A percentile compares a stretch with the other conserved stretches of the same genome.
These are phyloP conservation scores for Pachypanchax playfairii DNA, from an alignment of 2,113 vertebrate genomes.

Conservation along the genomic window DNA sequence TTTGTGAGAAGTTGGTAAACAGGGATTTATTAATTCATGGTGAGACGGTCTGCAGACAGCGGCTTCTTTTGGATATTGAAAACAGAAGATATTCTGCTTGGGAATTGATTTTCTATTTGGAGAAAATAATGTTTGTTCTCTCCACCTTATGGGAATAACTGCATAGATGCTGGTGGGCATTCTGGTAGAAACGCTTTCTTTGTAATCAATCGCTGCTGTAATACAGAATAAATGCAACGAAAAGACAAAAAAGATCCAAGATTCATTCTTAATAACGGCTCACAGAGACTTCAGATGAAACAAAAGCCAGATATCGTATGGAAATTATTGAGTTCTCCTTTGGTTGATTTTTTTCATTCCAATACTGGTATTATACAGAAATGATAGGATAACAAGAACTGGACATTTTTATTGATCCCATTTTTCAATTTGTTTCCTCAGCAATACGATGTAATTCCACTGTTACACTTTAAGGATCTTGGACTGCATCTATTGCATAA, in stretches of 20 bases:
- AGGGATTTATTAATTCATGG: conserved; percentile 61
- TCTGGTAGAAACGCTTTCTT: conserved; percentile 33
- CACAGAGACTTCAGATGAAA: conserved; percentile 22
- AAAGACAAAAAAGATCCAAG: conserved; percentile 33
- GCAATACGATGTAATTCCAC: background rate
- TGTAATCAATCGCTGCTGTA: conserved; percentile 56
- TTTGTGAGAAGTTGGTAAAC: conserved; percentile 51
- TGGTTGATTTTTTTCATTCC: background rate
- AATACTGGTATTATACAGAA: conserved; percentile 7
- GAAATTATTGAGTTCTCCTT: conserved; percentile 25
- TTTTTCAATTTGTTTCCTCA: background rate
- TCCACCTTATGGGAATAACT: conserved; percentile 52
- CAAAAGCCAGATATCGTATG: conserved; percentile 27
- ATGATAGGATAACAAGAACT: conserved; percentile 8
- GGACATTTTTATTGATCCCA: background rate
- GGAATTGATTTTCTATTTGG: conserved; percentile 66
- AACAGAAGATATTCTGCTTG: conserved; percentile 57
- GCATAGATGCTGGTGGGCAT: conserved; percentile 39
- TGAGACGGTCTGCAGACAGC: conserved; percentile 53
- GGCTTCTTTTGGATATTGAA: conserved; percentile 53
- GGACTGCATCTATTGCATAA: background rate
- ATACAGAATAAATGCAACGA: conserved; percentile 46
- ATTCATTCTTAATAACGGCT: conserved; percentile 29
- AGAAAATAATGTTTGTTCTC: conserved; percentile 48
- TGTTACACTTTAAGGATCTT: conserved; percentile 2